Evolutionary conservation across 2,113 vertebrate species (phyloP).

Genomic region (Gnathonemus echidnorhynchus): DNA sequence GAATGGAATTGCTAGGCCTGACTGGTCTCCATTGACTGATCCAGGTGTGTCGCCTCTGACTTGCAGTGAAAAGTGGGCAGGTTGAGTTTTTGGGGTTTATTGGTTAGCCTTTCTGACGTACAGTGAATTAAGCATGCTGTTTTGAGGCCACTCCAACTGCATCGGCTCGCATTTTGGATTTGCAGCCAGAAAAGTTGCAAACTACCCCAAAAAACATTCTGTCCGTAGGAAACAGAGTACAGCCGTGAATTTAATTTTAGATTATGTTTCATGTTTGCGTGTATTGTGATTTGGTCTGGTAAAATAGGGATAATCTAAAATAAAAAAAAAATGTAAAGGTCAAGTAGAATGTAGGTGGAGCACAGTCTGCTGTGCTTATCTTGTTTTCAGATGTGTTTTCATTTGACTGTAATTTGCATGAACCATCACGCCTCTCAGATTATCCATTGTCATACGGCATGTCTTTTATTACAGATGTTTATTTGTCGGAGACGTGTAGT

Average conservation of each 20-base stretch:
- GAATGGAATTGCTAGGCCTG: background rate
- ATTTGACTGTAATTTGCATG: constrained; percentile 14
- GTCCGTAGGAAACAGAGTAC: background rate
- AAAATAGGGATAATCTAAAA: background rate
- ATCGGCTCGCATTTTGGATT: background rate
- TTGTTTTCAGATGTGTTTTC: background rate
- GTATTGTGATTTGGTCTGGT: background rate
- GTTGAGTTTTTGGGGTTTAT: background rate
- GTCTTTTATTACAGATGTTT: background rate
- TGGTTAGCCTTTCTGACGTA: background rate
- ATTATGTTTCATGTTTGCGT: background rate
- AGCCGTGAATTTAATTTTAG: background rate
- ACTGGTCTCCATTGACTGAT: background rate
- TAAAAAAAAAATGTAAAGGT: background rate
- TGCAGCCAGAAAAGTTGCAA: background rate
- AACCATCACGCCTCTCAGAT: background rate
- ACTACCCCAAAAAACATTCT: background rate
- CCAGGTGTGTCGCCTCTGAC: background rate
- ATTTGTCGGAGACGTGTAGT: background rate
- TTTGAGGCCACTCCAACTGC: background rate
- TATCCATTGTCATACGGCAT: background rate
- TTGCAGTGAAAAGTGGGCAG: background rate
- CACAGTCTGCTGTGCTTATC: background rate
- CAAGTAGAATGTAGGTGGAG: background rate
- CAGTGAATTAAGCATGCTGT: background rate